Conservation (phyloP, 2,113 vertebrate species). For the Amphilophus citrinellus region DNA sequence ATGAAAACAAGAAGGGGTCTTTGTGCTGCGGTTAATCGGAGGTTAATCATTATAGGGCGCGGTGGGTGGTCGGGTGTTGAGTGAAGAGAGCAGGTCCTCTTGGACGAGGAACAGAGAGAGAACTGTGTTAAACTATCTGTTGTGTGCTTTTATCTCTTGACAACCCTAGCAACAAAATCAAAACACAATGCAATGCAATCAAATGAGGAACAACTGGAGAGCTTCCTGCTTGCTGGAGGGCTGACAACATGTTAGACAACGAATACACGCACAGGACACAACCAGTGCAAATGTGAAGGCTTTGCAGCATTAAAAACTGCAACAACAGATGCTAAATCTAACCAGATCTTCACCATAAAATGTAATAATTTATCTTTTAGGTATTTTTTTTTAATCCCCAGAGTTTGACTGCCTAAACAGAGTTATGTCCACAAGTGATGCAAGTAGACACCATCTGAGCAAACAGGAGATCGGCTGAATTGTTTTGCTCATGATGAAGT, state of each 20-base stretch:
- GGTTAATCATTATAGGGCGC: constrained; percentile 61
- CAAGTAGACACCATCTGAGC: constrained; percentile 14
- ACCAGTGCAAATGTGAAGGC: not conserved
- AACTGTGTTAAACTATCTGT: constrained; percentile 37
- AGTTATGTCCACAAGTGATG: not conserved
- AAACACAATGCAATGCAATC: constrained; percentile 56
- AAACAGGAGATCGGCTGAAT: constrained; percentile 54
- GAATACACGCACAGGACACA: not conserved
- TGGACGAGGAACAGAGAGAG: constrained; percentile 55
- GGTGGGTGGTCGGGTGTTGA: constrained; percentile 55
- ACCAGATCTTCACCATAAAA: not conserved
- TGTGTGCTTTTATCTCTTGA: constrained; percentile 48
- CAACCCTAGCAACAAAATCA: constrained; percentile 57
- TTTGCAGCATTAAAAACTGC: not conserved
- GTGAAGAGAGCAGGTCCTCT: constrained; percentile 38
- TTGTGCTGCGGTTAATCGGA: constrained; percentile 63
- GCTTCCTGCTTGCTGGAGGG: not conserved
- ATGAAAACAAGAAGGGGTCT: constrained; percentile 49
- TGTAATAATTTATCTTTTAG: no score
- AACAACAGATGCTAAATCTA: not conserved
- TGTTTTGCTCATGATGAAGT: constrained; percentile 61
- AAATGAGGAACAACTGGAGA: not conserved
- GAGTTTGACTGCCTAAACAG: not conserved
- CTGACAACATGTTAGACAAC: not conserved
- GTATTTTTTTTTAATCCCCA: not conserved